These are phyloP conservation scores for Steatocranus sp. DNA, from an alignment of 2,797 vertebrate genomes.

Conservation along the genomic window DNA sequence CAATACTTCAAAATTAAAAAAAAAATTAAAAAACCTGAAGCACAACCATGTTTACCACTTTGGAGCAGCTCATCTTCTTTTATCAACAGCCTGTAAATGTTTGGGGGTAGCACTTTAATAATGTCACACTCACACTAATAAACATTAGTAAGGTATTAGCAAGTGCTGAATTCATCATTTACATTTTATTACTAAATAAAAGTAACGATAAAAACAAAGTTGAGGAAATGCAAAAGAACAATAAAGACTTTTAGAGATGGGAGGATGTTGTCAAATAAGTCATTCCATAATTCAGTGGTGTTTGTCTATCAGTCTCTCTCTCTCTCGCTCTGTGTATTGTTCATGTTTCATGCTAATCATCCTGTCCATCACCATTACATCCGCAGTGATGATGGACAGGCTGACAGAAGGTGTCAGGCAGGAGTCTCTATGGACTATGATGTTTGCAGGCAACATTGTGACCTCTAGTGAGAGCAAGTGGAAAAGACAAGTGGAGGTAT, in stretches of 20 bases:
- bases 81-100: neutral
- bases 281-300: no score
- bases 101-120: neutral
- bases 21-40: rapidly evolving
- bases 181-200: neutral
- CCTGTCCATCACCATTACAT: neutral
- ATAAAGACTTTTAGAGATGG: neutral
- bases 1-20: neutral
- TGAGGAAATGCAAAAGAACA: neutral
- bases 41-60: neutral
- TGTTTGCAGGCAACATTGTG: neutral
- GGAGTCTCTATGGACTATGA: neutral
- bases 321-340: no score
- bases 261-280: neutral
- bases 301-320: no score
- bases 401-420: neutral
- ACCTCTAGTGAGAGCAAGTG: neutral
- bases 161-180: neutral
- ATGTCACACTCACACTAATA: neutral
- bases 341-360: neutral
- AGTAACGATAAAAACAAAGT: neutral
- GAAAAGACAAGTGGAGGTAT: neutral
- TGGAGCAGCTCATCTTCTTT: neutral
- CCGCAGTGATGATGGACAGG: neutral
- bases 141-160: neutral